Evolutionary conservation across 2,113 vertebrate species (phyloP).

Genomic region (Anoplopoma fimbria): DNA sequence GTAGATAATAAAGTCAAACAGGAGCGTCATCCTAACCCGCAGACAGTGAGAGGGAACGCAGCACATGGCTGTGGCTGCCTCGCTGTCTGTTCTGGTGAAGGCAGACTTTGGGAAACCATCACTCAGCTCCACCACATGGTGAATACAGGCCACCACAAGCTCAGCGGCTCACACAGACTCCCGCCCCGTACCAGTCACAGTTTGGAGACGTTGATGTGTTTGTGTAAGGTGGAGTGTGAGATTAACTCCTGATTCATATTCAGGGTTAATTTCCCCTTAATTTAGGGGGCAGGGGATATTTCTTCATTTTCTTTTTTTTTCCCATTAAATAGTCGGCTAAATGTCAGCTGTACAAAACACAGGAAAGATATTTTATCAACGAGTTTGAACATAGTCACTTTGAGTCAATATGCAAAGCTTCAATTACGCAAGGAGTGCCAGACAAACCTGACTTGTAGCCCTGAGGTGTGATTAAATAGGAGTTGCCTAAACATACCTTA

Average conservation of each 20-base stretch:
- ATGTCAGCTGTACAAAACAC: neutral
- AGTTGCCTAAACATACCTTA: constrained; percentile 26
- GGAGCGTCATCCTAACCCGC: constrained; percentile 19
- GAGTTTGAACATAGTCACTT: constrained; percentile 41
- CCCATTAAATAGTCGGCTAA: neutral
- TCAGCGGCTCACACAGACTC: constrained; percentile 22
- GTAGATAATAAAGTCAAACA: too few relatives aligned
- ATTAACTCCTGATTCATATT: neutral
- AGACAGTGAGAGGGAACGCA: constrained; percentile 8
- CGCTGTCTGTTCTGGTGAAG: constrained; percentile 40
- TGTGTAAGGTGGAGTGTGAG: neutral
- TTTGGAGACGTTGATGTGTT: neutral
- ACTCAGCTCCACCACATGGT: constrained; percentile 75
- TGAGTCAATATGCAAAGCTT: constrained; percentile 25
- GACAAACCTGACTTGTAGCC: constrained; percentile 26
- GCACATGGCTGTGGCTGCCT: constrained; percentile 55
- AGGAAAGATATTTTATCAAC: constrained; percentile 19
- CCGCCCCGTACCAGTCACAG: constrained; percentile 3
- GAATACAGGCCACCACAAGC: constrained; percentile 66
- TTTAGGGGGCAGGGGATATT: neutral
- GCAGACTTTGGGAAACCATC: constrained; percentile 54
- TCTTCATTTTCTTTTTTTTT: neutral
- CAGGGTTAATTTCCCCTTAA: neutral
- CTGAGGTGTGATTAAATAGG: constrained; percentile 29
- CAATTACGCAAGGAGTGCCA: constrained; percentile 43